These are phyloP conservation scores for Parascotia fuliginaria DNA, from an alignment of 2,888 invertebrate species.

Conservation along the genomic window DNA sequence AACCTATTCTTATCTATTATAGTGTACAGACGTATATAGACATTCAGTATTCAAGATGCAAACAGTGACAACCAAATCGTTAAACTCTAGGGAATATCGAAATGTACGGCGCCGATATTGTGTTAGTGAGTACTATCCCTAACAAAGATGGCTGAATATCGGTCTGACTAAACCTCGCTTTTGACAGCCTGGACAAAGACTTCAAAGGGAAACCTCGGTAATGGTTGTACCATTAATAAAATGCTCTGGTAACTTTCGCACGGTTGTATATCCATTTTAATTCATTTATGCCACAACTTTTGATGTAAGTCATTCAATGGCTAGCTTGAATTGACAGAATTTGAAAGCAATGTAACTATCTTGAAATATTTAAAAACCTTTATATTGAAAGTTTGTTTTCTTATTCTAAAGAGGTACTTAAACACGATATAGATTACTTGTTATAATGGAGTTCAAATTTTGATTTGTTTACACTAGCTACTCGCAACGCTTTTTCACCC, in stretches of 20 bases:
- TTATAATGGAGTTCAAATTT: too few relatives aligned
- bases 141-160: slow-evolving; percentile 49
- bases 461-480: too few relatives aligned
- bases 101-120: slow-evolving; percentile 61
- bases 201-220: slow-evolving; percentile 35
- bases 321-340: neutral
- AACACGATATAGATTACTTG: too few relatives aligned
- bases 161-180: slow-evolving; percentile 41
- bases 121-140: slow-evolving; percentile 54
- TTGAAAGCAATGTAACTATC: too few relatives aligned
- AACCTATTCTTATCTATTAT: slow-evolving; percentile 22
- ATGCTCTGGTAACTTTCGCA: slow-evolving; percentile 24
- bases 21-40: slow-evolving; percentile 22
- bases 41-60: slow-evolving; percentile 72
- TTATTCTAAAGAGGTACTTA: too few relatives aligned
- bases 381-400: too few relatives aligned
- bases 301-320: slow-evolving; percentile 7
- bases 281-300: slow-evolving; percentile 12
- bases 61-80: slow-evolving; percentile 68
- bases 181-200: slow-evolving; percentile 50
- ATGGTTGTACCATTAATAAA: slow-evolving; percentile 38
- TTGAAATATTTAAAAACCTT: too few relatives aligned
- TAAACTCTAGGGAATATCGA: slow-evolving; percentile 57
- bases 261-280: slow-evolving; percentile 13
- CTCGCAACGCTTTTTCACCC: too few relatives aligned